A percentile compares a stretch with the other conserved stretches of the same genome.
Evolutionary conservation across 1,140 invertebrate genomes (phyloP).

Genomic region (Lordiphosa mommai): DNA sequence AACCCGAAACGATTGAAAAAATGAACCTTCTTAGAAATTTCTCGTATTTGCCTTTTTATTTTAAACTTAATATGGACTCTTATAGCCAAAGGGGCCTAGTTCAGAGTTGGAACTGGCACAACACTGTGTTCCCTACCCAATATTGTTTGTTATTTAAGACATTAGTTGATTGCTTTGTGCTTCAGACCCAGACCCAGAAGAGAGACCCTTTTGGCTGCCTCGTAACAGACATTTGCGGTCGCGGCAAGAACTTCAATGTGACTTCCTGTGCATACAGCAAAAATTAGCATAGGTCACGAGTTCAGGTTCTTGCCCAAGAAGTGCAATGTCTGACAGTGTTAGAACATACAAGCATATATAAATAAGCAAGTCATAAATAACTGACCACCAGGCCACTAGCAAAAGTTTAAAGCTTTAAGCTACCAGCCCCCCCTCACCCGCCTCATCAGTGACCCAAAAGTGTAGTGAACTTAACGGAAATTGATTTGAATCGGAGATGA

Average conservation of each 20-base stretch:
- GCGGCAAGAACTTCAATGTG: slow-evolving; percentile 57
- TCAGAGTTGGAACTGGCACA: too few relatives aligned
- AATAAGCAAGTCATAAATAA: slow-evolving; percentile 68
- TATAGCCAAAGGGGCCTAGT: too few relatives aligned
- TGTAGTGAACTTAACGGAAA: slow-evolving; percentile 71
- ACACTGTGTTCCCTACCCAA: too few relatives aligned
- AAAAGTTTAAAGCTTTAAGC: slow-evolving; percentile 44
- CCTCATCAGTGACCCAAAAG: slow-evolving; percentile 57
- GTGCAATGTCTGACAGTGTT: slow-evolving; percentile 63
- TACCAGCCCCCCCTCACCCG: neutral
- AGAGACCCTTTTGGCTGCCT: neutral
- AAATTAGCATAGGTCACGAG: slow-evolving; percentile 79
- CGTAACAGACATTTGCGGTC: slow-evolving; percentile 6
- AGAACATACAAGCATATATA: slow-evolving; percentile 20
- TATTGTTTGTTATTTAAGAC: neutral
- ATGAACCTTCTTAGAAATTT: too few relatives aligned
- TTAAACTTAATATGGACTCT: too few relatives aligned
- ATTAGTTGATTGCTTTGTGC: slow-evolving; percentile 47
- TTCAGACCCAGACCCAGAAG: slow-evolving; percentile 66
- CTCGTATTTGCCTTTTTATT: too few relatives aligned
- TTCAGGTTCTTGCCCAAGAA: slow-evolving; percentile 61
- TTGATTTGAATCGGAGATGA: slow-evolving; percentile 73
- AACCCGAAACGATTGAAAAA: too few relatives aligned
- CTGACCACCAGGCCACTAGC: slow-evolving; percentile 29
- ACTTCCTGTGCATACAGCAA: slow-evolving; percentile 62